phyloP scores from a whole-genome alignment of 2,797 vertebrate genomes.

The Cyprinodon diabolis region DNA sequence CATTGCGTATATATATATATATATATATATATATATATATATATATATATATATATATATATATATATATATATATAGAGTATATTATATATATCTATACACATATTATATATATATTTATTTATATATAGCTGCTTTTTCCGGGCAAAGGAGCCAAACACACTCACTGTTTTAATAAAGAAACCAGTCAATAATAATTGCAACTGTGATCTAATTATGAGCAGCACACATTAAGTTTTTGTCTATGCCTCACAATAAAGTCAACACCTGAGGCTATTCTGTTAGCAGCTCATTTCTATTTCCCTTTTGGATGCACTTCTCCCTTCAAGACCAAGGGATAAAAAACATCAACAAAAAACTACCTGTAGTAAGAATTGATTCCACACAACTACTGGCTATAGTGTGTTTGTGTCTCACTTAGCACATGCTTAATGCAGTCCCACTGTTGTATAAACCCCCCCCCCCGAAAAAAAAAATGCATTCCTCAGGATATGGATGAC shows the following conservation, averaged over 20 bases:
- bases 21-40: too few relatives aligned
- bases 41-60: too few relatives aligned
- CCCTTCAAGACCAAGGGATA: background rate
- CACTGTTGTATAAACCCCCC: background rate
- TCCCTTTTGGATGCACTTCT: background rate
- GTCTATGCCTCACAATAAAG: background rate
- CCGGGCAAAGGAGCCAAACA: background rate
- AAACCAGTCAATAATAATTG: slow-evolving; percentile 15
- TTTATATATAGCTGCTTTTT: background rate
- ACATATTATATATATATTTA: too few relatives aligned
- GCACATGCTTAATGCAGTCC: slow-evolving; percentile 6
- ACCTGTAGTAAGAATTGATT: background rate
- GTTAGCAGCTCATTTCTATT: background rate
- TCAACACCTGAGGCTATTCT: background rate
- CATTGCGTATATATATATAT: too few relatives aligned
- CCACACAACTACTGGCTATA: slow-evolving; percentile 2
- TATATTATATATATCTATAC: too few relatives aligned
- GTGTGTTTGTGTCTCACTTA: slow-evolving; percentile 1
- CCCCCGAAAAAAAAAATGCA: too few relatives aligned
- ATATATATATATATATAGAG: too few relatives aligned
- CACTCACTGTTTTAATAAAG: slow-evolving; percentile 8
- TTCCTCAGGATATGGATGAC: background rate
- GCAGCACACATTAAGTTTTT: background rate
- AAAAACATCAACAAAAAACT: background rate
- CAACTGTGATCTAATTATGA: slow-evolving; percentile 7